Evolutionary conservation across 2,888 invertebrate genomes (phyloP).

Genomic region (Octonoba sinensis): DNA sequence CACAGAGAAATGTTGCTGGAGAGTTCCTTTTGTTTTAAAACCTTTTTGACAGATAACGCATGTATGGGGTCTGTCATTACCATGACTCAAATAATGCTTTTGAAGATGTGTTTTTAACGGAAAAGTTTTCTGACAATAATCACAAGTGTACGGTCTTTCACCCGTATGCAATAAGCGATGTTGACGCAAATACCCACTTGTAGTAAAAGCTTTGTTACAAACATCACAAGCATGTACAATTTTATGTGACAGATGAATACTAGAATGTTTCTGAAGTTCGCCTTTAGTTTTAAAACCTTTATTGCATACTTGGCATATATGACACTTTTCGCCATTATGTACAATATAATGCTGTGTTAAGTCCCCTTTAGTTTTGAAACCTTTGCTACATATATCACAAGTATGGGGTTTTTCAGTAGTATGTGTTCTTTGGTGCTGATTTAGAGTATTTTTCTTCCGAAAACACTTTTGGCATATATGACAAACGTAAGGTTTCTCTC

Average conservation of each 20-base stretch:
- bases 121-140: constrained; percentile 37
- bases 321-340: constrained; percentile 43
- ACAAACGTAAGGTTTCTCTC: constrained; percentile 36
- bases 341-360: constrained; percentile 51
- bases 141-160: constrained; percentile 28
- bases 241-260: constrained; percentile 23
- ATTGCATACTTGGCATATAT: constrained; percentile 34
- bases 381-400: constrained; percentile 44
- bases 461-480: constrained; percentile 41
- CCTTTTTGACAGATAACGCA: constrained; percentile 37
- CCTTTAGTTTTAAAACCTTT: constrained; percentile 58
- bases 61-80: constrained; percentile 22
- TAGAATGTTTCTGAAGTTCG: constrained; percentile 33
- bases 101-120: constrained; percentile 35
- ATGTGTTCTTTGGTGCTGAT: constrained; percentile 54
- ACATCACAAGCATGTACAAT: constrained; percentile 25
- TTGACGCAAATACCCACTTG: constrained; percentile 30
- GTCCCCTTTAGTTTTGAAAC: constrained; percentile 57
- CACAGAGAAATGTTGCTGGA: constrained; percentile 38
- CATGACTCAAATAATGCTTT: constrained; percentile 40
- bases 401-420: constrained; percentile 36
- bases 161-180: constrained; percentile 33
- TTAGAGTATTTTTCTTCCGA: constrained; percentile 48
- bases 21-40: constrained; percentile 41
- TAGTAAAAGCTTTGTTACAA: constrained; percentile 38